Evolutionary conservation across 2,888 invertebrate genomes (phyloP).

Genomic region (Apodemia hepburni): DNA sequence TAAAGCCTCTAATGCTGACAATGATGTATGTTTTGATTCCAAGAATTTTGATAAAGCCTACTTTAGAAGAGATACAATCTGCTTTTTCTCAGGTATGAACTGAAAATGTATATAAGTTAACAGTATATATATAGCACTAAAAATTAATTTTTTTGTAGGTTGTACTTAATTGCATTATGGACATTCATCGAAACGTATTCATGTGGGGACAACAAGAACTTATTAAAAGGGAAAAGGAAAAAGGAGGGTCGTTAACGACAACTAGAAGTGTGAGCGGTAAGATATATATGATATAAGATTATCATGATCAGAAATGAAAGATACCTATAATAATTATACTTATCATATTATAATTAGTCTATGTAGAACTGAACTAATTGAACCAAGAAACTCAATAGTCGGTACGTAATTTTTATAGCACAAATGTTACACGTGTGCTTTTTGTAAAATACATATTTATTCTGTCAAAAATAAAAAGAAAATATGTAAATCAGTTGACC

Average conservation of each 20-base stretch:
- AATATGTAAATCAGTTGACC: too few species aligned
- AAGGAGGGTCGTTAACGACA: conserved; percentile 29
- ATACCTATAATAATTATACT: too few species aligned
- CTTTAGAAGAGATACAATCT: conserved; percentile 86
- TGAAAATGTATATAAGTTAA: too few species aligned
- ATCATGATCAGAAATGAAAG: too few species aligned
- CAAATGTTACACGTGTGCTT: too few species aligned
- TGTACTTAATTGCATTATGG: conserved; percentile 83
- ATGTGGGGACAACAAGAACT: conserved; percentile 89
- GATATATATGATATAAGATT: conserved; percentile 16
- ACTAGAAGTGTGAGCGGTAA: conserved; percentile 44
- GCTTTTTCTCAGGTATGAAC: conserved; percentile 79
- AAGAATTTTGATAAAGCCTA: conserved; percentile 80
- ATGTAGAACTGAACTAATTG: too few species aligned
- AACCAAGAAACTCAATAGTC: too few species aligned
- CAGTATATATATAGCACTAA: too few species aligned
- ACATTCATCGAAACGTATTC: conserved; percentile 85
- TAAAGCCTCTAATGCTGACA: conserved; percentile 80
- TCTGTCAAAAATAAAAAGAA: too few species aligned
- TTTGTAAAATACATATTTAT: too few species aligned
- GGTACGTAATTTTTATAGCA: too few species aligned
- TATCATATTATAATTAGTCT: too few species aligned
- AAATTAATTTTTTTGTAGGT: conserved; percentile 43
- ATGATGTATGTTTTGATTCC: conserved; percentile 84
- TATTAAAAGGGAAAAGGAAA: conserved; percentile 37